These are phyloP conservation scores for Oeneis ivallda DNA, from an alignment of 2,888 invertebrate genomes.

Conservation along the genomic window DNA sequence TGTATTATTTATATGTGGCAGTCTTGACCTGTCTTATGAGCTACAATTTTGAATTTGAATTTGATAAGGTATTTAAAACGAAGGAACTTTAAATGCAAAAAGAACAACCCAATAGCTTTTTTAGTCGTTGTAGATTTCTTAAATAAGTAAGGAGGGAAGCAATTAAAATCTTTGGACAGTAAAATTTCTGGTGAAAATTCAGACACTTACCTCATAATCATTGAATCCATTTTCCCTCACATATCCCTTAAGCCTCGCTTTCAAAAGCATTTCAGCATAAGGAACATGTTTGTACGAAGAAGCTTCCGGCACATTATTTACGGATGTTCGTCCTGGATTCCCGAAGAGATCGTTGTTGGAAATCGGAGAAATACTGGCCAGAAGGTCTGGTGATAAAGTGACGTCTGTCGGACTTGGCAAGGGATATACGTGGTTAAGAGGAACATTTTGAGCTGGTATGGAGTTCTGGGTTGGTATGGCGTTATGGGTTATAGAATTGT, in stretches of 20 bases:
- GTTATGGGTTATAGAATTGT: conserved; percentile 49
- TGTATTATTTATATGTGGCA: no score
- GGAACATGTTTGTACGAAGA: conserved; percentile 40
- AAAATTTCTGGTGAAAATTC: no score
- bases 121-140: no score
- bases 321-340: neutral
- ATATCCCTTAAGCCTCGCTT: conserved; percentile 31
- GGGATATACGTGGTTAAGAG: conserved; percentile 43
- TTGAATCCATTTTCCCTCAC: conserved; percentile 46
- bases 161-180: no score
- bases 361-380: neutral
- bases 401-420: conserved; percentile 10
- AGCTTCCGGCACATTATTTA: conserved; percentile 27
- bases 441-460: conserved; percentile 46
- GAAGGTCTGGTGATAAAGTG: neutral
- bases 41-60: no score
- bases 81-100: no score
- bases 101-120: no score
- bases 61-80: no score
- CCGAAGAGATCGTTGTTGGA: neutral
- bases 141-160: no score
- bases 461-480: conserved; percentile 43
- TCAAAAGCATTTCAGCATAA: conserved; percentile 46
- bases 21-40: no score
- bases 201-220: conserved; percentile 58